Evolutionary conservation across 2,797 vertebrate genomes (phyloP).

Genomic region (Australoheros facetus): DNA sequence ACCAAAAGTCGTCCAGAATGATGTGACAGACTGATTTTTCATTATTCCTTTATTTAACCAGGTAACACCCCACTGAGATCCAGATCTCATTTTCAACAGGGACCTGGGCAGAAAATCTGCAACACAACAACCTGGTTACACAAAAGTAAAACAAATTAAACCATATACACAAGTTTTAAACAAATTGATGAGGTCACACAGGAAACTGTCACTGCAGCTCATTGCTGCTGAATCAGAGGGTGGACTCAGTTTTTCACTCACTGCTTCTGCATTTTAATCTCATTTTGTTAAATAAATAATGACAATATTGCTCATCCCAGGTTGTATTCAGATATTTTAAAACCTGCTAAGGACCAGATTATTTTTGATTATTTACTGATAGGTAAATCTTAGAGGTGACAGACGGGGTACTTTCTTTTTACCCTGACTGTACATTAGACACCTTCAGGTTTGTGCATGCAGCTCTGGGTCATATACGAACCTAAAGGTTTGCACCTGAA

Average conservation of each 20-base stretch:
- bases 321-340: not conserved
- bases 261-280: not conserved
- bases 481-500: not conserved
- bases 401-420: too few species aligned
- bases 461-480: not conserved
- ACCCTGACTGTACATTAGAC: too few species aligned
- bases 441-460: fast-evolving
- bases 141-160: too few species aligned
- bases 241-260: too few species aligned
- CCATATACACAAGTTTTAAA: too few species aligned
- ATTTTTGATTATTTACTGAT: too few species aligned
- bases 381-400: too few species aligned
- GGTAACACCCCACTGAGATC: too few species aligned
- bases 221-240: not conserved
- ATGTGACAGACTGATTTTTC: not conserved
- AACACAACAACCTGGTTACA: too few species aligned
- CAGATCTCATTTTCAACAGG: too few species aligned
- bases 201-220: not conserved
- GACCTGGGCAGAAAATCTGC: too few species aligned
- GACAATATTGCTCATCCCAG: not conserved
- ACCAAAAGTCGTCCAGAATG: not conserved
- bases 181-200: not conserved
- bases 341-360: not conserved
- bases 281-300: not conserved
- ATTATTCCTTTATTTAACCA: too few species aligned